phyloP scores from a whole-genome alignment of 2,888 invertebrate species.

The Drosophila mayaguana region DNA sequence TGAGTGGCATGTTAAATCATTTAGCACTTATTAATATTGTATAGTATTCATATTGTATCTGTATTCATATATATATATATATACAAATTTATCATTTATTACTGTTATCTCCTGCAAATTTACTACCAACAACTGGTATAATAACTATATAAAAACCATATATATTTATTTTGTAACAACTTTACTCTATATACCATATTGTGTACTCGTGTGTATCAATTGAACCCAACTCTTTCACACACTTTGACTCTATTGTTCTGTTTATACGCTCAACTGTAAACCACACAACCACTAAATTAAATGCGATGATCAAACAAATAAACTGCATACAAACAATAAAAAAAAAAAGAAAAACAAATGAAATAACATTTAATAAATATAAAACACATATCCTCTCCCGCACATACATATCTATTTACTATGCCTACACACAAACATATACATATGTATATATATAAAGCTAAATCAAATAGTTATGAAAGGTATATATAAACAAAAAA shows the following conservation, averaged over 20 bases:
- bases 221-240: constrained; percentile 44
- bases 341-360: constrained; percentile 22
- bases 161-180: constrained; percentile 1
- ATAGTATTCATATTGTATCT: constrained; percentile 1
- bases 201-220: constrained; percentile 26
- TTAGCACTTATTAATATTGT: constrained; percentile 1
- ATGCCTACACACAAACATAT: neutral
- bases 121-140: neutral
- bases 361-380: constrained; percentile 43
- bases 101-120: constrained; percentile 2
- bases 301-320: constrained; percentile 51
- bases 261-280: constrained; percentile 36
- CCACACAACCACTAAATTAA: constrained; percentile 56
- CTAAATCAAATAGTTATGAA: constrained; percentile 25
- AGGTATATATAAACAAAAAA: constrained; percentile 19
- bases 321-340: constrained; percentile 37
- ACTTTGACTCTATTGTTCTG: constrained; percentile 46
- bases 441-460: constrained; percentile 7
- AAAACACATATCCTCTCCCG: constrained; percentile 22
- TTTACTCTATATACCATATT: constrained; percentile 14
- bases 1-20: constrained; percentile 12
- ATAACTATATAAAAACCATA: constrained; percentile 8
- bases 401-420: neutral
- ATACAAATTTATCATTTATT: constrained; percentile 17
- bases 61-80: neutral